Evolutionary conservation across 2,888 invertebrate species (phyloP), one percentile per base, ranked within the genome.

Genomic region (Ctenicera cuprea): DNA sequence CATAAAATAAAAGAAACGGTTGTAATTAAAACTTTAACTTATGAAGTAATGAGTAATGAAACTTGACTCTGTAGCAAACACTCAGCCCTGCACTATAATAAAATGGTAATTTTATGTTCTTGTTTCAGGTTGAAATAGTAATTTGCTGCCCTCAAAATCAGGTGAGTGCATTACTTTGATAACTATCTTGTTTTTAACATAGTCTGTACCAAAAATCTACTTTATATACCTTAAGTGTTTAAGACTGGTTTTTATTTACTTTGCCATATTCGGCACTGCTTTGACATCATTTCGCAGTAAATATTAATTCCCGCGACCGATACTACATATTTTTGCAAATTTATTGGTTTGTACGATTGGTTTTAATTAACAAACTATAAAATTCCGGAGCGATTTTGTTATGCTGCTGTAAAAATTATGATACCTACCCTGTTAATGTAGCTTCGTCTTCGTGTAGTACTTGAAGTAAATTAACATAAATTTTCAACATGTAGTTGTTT

Each of bases 31-130:
- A 26, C 30, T 52, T 50, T 16, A 33, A 5, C 33, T 33, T 33
- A 33, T 33, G 33, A 33, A 33, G 33, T 33, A 33, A 33, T 33
- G 33, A 33, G 33, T 33, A 33, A 50, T 50, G 50, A 50, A 22
- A 22, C 50, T 50, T 22, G 50, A 14, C 22, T 14, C 16, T 3
- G 12, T 14, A 22, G 18, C 14, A 37, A n/a, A 1, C 4, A 59
- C 7, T 16, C 37, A 18, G 20, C 38, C 11, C 45, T 30, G 30
- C 22, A 8, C 14, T 48, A 20, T 48, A 43, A 63, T 64, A 48
- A 71, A 59, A 38, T 61, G 37, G 16, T 71, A 71, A 71, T 14
- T 71, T 65, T 65, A 71, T 61, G 20, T 45, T 59, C 59, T 50
- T 65, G 71, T 71, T 71, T 65, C 64, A 71, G 71, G 45, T 59